phyloP scores from a whole-genome alignment of 2,888 invertebrate species.

The Brachypalpus laphriformis region DNA sequence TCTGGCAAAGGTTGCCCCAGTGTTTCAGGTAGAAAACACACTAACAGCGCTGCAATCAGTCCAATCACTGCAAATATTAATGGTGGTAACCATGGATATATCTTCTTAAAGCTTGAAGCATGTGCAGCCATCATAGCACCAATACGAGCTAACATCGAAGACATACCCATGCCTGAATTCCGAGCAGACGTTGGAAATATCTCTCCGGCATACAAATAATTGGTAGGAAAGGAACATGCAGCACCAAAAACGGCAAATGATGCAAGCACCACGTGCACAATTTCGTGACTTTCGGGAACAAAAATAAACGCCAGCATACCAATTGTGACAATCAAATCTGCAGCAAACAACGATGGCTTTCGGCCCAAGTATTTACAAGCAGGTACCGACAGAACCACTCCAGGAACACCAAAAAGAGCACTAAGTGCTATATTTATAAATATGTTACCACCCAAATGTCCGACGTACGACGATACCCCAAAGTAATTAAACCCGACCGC shows the following conservation, averaged over 20 bases:
- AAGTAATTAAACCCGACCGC: conserved; percentile 90
- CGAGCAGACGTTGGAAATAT: conserved; percentile 92
- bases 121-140: conserved; percentile 93
- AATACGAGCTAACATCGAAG: conserved; percentile 91
- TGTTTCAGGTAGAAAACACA: conserved; percentile 86
- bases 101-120: conserved; percentile 86
- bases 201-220: conserved; percentile 93
- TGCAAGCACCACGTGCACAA: conserved; percentile 77
- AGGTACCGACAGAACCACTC: conserved; percentile 83
- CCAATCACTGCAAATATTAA: conserved; percentile 88
- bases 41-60: conserved; percentile 86
- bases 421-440: conserved; percentile 92
- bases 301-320: conserved; percentile 87
- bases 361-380: conserved; percentile 88
- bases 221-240: conserved; percentile 90
- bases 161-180: conserved; percentile 91
- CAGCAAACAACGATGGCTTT: conserved; percentile 86
- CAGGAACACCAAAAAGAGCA: conserved; percentile 86
- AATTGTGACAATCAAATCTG: conserved; percentile 86
- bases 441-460: conserved; percentile 89
- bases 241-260: conserved; percentile 90
- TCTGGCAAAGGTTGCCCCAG: conserved; percentile 86
- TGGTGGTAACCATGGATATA: conserved; percentile 86
- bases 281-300: conserved; percentile 81
- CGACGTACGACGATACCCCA: conserved; percentile 93